phyloP scores from a whole-genome alignment of 1,140 invertebrate species.

The Penaeus indicus region DNA sequence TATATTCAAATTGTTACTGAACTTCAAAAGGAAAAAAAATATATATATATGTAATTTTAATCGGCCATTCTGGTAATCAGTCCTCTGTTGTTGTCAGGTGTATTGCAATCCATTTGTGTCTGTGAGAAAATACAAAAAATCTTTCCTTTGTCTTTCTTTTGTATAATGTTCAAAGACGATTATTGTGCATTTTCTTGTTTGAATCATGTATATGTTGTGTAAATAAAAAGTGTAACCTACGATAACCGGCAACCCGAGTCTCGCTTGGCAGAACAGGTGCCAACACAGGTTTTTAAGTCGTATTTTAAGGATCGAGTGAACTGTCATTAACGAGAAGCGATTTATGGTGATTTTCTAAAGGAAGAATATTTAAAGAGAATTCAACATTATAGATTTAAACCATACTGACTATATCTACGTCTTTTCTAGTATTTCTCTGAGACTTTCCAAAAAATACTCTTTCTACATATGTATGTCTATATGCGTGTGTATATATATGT shows the following conservation, averaged over 20 bases:
- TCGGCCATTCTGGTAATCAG: neutral
- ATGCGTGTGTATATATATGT: no score
- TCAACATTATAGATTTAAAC: no score
- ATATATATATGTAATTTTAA: no score
- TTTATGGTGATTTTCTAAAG: neutral
- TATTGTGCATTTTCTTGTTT: conserved; percentile 57
- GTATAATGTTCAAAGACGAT: conserved; percentile 45
- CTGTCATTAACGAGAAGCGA: neutral
- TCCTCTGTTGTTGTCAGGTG: conserved; percentile 7
- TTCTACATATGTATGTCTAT: no score
- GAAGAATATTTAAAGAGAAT: no score
- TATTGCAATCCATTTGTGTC: conserved; percentile 32
- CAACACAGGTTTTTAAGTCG: neutral
- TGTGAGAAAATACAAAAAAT: conserved; percentile 33
- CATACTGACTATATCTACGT: no score
- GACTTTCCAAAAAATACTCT: no score
- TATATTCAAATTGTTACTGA: no score
- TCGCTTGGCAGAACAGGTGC: conserved; percentile 44
- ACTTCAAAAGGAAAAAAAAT: no score
- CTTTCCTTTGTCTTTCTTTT: conserved; percentile 39
- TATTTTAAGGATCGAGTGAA: no score
- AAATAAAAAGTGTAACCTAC: conserved; percentile 60
- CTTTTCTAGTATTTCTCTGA: no score
- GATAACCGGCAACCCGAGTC: conserved; percentile 46
- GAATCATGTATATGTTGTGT: conserved; percentile 63